Evolutionary conservation across 2,888 invertebrate species (phyloP).

Genomic region (Xiphydria camelus): DNA sequence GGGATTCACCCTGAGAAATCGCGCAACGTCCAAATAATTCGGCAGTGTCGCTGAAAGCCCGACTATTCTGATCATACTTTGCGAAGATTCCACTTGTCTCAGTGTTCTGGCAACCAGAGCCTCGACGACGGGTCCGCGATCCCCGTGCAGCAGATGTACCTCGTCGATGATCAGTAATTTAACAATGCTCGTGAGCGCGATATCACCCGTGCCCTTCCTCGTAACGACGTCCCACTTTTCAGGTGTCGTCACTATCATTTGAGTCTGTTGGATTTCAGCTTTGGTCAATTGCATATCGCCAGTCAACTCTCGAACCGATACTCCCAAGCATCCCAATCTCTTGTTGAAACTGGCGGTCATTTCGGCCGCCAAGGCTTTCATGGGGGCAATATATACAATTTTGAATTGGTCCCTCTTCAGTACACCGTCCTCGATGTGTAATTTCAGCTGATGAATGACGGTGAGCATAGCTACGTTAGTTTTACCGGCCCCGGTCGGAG

Average conservation of each 20-base stretch:
- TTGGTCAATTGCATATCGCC: slow-evolving; percentile 98
- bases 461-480: slow-evolving; percentile 96
- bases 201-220: slow-evolving; percentile 88
- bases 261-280: slow-evolving; percentile 90
- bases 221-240: slow-evolving; percentile 99
- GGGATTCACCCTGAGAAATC: slow-evolving; percentile 92
- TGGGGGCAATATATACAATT: slow-evolving; percentile 98
- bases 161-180: slow-evolving; percentile 95
- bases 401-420: slow-evolving; percentile 92
- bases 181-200: slow-evolving; percentile 86
- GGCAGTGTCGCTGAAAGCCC: slow-evolving; percentile 97
- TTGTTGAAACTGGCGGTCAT: slow-evolving; percentile 94
- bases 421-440: slow-evolving; percentile 78
- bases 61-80: slow-evolving; percentile 95
- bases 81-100: slow-evolving; percentile 83
- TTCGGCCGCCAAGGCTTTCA: slow-evolving; percentile 99
- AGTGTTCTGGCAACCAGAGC: slow-evolving; percentile 94
- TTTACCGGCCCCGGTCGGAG: slow-evolving; percentile 99
- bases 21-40: slow-evolving; percentile 95
- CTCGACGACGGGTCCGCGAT: slow-evolving; percentile 96
- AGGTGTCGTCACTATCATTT: slow-evolving; percentile 97
- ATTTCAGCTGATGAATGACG: slow-evolving; percentile 87
- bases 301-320: slow-evolving; percentile 88
- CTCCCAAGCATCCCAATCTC: slow-evolving; percentile 75
- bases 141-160: slow-evolving; percentile 95